Evolutionary conservation across 2,113 vertebrate genomes (phyloP).

Genomic region (Mustela lutreola): DNA sequence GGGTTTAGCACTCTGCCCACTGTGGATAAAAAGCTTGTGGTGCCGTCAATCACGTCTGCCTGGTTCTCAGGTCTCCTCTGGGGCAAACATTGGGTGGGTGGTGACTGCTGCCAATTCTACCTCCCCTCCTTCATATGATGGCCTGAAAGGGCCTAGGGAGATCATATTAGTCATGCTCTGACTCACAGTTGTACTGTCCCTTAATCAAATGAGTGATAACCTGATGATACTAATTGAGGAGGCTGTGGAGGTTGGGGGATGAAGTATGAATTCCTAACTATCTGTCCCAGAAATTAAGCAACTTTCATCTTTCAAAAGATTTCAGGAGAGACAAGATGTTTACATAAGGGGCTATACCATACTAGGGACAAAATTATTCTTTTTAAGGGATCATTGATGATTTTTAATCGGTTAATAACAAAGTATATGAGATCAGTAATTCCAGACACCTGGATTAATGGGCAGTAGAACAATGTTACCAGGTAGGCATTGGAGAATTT

Average conservation of each 20-base stretch:
- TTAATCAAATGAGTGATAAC: slow-evolving; percentile 70
- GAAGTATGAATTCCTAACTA: slow-evolving; percentile 52
- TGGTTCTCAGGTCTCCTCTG: neutral
- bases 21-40: slow-evolving; percentile 58
- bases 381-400: too few relatives aligned
- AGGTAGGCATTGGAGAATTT: too few relatives aligned
- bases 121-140: neutral
- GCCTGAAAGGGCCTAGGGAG: slow-evolving; percentile 56
- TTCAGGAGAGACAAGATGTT: too few relatives aligned
- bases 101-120: slow-evolving; percentile 22
- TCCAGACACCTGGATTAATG: too few relatives aligned
- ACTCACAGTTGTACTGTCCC: slow-evolving; percentile 67
- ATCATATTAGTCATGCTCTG: slow-evolving; percentile 60
- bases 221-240: slow-evolving; percentile 63
- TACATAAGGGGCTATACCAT: too few relatives aligned
- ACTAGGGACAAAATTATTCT: too few relatives aligned
- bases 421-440: too few relatives aligned
- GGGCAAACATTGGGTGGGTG: neutral
- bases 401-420: too few relatives aligned
- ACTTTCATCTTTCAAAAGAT: slow-evolving; percentile 47
- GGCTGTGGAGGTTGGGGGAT: neutral
- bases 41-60: slow-evolving; percentile 66
- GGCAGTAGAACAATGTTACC: too few relatives aligned
- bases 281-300: slow-evolving; percentile 51
- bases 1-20: slow-evolving; percentile 57